Base-by-base conservation (phyloP, 2,113 vertebrate genomes). In the Leptocoma aspasia region DNA sequence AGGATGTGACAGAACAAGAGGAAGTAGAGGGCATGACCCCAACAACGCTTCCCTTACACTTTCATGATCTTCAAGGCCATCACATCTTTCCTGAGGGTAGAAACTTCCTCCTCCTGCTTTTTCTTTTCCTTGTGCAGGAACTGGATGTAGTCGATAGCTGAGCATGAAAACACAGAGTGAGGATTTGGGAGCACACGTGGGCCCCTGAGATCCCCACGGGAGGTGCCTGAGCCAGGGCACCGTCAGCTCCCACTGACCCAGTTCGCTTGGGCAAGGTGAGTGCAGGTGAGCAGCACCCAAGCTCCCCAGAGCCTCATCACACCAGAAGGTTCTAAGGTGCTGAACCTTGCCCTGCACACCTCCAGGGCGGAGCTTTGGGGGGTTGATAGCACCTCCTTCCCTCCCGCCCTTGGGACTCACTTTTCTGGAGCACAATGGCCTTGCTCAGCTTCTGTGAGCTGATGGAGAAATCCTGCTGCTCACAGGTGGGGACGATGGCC, bases 41-140 rank as follows among this genome's bases (percentile, higher is more conserved):
- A 0, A 22, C 17, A 71, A n/a, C 41, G 50, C 33, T 47, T 60
- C 39, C 44, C 99, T 99, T 97, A 99, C 99, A 98, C 98, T 99
- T 99, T 99, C 99, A 99, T 99, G 86, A 99, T 99, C 97, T 99
- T 99, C 84, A 99, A 97, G 17, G 99, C 99, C 96, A 98, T 99
- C 97, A 99, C 99, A 39, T 99, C 99, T 97, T 99, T 99, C 76
- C 99, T 98, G 30, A 99, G 98, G 0, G 98, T 98, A 50, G 99
- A 98, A 76, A 99, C 98, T 86, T 99, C 99, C 95, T 99, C 99
- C 90, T 99, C 99, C 94, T 99, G 99, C 96, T 99, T 99, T 94
- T 99, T 99, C 97, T 99, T 99, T 96, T 99, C 99, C 97, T 99
- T 99, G 91, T 99, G 99, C 97, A 99, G 97, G 96, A 99, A 99